phyloP scores from a whole-genome alignment of 1,140 invertebrate genomes.

The Orius insidiosus region DNA sequence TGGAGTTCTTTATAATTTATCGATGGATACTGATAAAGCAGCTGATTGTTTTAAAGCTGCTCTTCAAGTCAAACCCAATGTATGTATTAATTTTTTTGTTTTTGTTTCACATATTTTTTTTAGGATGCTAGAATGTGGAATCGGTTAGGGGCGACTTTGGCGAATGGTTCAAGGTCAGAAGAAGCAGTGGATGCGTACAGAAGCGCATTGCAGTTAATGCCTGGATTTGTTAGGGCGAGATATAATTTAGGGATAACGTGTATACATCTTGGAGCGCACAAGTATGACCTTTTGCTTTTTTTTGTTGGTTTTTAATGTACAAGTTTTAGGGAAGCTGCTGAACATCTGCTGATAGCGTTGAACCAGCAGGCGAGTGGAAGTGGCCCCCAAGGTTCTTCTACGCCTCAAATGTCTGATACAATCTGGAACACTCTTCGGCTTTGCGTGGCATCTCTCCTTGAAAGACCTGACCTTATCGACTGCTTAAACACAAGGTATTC shows the following conservation, averaged over 20 bases:
- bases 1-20: conserved; percentile 89
- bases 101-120: conserved; percentile 17
- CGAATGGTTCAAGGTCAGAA: conserved; percentile 85
- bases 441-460: conserved; percentile 75
- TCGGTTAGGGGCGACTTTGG: conserved; percentile 86
- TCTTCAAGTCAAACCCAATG: conserved; percentile 60
- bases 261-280: conserved; percentile 87
- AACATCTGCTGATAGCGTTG: conserved; percentile 83
- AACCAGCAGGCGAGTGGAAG: conserved; percentile 77
- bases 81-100: conserved; percentile 22
- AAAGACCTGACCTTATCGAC: conserved; percentile 58
- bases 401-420: conserved; percentile 60
- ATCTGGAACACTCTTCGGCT: conserved; percentile 83
- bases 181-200: conserved; percentile 94
- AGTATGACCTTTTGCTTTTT: conserved; percentile 29
- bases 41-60: conserved; percentile 90
- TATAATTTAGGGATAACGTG: conserved; percentile 98
- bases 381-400: conserved; percentile 29
- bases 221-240: conserved; percentile 89
- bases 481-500: conserved; percentile 49
- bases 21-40: conserved; percentile 87
- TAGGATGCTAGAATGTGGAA: conserved; percentile 94
- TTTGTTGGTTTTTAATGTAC: conserved; percentile 7
- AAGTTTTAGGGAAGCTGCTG: conserved; percentile 67
- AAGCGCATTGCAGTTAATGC: conserved; percentile 73